Evolutionary conservation across 2,113 vertebrate species (phyloP).

Genomic region (Brachirus orientalis): DNA sequence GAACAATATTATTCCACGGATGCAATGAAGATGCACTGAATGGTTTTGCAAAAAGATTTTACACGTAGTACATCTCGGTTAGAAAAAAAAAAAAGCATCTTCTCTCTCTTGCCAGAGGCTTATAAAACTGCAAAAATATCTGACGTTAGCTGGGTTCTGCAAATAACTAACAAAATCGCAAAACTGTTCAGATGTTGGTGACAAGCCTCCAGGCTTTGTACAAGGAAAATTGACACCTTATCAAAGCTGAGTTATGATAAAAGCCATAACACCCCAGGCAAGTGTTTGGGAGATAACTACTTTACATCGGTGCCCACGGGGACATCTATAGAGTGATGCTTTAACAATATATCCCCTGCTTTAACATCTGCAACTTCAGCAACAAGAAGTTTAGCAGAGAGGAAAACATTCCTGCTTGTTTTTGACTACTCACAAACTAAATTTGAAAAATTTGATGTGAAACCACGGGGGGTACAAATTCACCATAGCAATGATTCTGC

Average conservation of each 20-base stretch:
- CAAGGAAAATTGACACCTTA: slow-evolving; percentile 59
- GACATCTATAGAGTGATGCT: slow-evolving; percentile 14
- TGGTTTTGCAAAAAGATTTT: slow-evolving; percentile 3
- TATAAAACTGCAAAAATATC: slow-evolving; percentile 18
- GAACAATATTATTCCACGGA: slow-evolving; percentile 9
- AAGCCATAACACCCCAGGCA: slow-evolving; percentile 32
- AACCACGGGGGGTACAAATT: too few relatives aligned
- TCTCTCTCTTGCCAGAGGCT: slow-evolving; percentile 6
- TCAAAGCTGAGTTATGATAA: slow-evolving; percentile 58
- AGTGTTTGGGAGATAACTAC: slow-evolving; percentile 40
- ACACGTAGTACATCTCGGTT: slow-evolving; percentile 4
- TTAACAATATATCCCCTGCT: slow-evolving; percentile 31
- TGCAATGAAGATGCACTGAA: slow-evolving; percentile 9
- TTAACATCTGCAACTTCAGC: slow-evolving; percentile 11
- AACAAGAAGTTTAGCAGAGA: slow-evolving; percentile 7
- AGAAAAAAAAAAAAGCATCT: not conserved
- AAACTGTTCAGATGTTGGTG: slow-evolving; percentile 25
- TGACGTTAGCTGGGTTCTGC: slow-evolving; percentile 16
- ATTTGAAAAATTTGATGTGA: too few relatives aligned
- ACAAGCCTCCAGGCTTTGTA: slow-evolving; percentile 25
- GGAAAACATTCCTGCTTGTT: not conserved
- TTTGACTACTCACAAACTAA: not conserved
- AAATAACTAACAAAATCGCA: slow-evolving; percentile 20
- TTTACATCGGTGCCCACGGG: slow-evolving; percentile 34
- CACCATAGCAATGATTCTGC: too few relatives aligned